Evolutionary conservation across 2,797 vertebrate species (phyloP).

Genomic region (Rhynchonycteris naso): DNA sequence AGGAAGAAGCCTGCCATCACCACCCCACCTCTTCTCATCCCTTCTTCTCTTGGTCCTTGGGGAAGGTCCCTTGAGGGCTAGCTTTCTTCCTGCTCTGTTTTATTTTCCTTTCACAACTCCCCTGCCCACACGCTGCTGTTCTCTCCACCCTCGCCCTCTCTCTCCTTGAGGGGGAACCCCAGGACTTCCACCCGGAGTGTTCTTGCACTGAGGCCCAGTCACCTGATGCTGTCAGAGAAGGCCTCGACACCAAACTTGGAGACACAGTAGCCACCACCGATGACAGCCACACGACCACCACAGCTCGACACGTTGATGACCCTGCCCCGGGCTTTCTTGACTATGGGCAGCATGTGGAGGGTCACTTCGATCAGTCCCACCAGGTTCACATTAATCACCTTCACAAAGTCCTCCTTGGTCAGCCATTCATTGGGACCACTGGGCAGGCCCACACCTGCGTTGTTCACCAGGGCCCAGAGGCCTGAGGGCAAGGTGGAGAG

Average conservation of each 20-base stretch:
- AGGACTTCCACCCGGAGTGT: not conserved
- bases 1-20: not conserved
- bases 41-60: not conserved
- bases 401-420: conserved; percentile 80
- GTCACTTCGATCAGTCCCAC: conserved; percentile 81
- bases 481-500: conserved; percentile 57
- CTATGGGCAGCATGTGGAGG: conserved; percentile 80
- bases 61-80: not conserved
- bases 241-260: conserved; percentile 84
- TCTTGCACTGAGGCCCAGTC: conserved; percentile 13
- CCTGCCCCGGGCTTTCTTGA: conserved; percentile 81
- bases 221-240: conserved; percentile 84
- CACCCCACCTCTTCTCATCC: not conserved
- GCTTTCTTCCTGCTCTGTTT: not conserved
- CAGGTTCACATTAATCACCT: conserved; percentile 81
- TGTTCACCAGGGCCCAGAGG: conserved; percentile 84
- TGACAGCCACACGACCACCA: conserved; percentile 72
- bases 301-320: conserved; percentile 82
- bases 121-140: not conserved
- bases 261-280: conserved; percentile 81
- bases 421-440: conserved; percentile 82
- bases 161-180: not conserved
- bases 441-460: conserved; percentile 80
- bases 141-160: not conserved
- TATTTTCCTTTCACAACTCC: not conserved